Conservation (phyloP, 2,888 invertebrate genomes). For the Parnassius mnemosyne region DNA sequence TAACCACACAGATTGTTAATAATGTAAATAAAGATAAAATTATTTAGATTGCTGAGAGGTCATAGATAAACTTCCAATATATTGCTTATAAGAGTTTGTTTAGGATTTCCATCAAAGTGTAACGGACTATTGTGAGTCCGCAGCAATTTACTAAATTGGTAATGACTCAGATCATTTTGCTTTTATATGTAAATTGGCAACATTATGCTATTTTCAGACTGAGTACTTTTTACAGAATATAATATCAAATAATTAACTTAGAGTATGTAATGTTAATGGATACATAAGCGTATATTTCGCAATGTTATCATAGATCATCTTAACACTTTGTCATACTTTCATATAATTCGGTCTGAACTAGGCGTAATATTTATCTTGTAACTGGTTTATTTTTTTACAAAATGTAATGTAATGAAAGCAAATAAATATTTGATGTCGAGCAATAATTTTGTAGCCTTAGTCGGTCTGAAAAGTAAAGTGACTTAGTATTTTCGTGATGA, state of each 20-base stretch:
- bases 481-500: slow-evolving; percentile 18
- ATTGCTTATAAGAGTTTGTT: neutral
- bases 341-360: slow-evolving; percentile 8
- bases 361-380: slow-evolving; percentile 8
- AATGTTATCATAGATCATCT: slow-evolving; percentile 4
- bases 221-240: slow-evolving; percentile 24
- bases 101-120: neutral
- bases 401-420: slow-evolving; percentile 10
- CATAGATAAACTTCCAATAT: neutral
- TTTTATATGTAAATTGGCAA: slow-evolving; percentile 14
- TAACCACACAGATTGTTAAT: neutral
- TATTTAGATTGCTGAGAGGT: neutral
- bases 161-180: slow-evolving; percentile 11
- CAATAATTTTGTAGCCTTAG: slow-evolving; percentile 69
- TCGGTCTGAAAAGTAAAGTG: slow-evolving; percentile 50
- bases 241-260: slow-evolving; percentile 16
- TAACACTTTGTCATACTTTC: slow-evolving; percentile 10
- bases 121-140: neutral
- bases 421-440: slow-evolving; percentile 43
- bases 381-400: slow-evolving; percentile 13
- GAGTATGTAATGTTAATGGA: slow-evolving; percentile 21
- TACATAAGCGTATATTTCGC: slow-evolving; percentile 12
- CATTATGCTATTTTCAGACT: slow-evolving; percentile 26
- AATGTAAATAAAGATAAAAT: neutral
- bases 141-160: neutral